phyloP scores from a whole-genome alignment of 2,113 vertebrate species.

The Otolemur garnettii region DNA sequence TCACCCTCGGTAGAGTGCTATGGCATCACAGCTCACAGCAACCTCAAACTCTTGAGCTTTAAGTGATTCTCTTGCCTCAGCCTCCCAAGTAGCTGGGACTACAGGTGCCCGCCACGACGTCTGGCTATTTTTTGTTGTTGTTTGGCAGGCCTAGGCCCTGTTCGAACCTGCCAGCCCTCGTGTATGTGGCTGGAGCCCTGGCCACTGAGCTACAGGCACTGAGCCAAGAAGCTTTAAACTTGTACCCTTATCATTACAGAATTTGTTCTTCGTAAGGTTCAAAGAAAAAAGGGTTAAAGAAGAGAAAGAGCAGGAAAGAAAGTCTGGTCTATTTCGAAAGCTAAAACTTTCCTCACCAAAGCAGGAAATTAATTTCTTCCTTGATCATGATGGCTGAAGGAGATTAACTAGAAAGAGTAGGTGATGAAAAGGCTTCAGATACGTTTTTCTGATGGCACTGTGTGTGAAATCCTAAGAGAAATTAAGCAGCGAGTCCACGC shows the following conservation, averaged over 20 bases:
- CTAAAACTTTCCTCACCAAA: conserved; percentile 23
- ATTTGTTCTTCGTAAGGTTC: background rate
- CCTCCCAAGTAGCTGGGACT: too few relatives aligned
- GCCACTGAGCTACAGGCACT: too few relatives aligned
- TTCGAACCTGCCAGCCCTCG: too few relatives aligned
- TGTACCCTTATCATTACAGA: background rate
- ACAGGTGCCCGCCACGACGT: too few relatives aligned
- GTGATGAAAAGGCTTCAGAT: conserved; percentile 59
- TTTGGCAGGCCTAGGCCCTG: too few relatives aligned
- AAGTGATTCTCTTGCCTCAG: too few relatives aligned
- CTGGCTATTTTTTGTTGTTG: too few relatives aligned
- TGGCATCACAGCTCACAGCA: too few relatives aligned
- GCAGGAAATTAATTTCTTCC: conserved; percentile 78
- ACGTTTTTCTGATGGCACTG: background rate
- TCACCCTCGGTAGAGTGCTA: too few relatives aligned
- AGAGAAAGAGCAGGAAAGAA: conserved; percentile 44
- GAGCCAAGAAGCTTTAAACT: background rate
- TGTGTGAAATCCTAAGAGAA: conserved; percentile 41
- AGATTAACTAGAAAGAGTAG: conserved; percentile 53
- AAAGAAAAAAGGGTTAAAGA: conserved; percentile 31
- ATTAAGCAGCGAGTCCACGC: background rate
- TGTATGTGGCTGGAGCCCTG: too few relatives aligned
- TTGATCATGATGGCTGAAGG: conserved; percentile 36
- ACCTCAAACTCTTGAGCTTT: too few relatives aligned
- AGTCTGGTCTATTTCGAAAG: conserved; percentile 56